Evolutionary conservation across 2,113 vertebrate genomes (phyloP).

Genomic region (Python bivittatus): DNA sequence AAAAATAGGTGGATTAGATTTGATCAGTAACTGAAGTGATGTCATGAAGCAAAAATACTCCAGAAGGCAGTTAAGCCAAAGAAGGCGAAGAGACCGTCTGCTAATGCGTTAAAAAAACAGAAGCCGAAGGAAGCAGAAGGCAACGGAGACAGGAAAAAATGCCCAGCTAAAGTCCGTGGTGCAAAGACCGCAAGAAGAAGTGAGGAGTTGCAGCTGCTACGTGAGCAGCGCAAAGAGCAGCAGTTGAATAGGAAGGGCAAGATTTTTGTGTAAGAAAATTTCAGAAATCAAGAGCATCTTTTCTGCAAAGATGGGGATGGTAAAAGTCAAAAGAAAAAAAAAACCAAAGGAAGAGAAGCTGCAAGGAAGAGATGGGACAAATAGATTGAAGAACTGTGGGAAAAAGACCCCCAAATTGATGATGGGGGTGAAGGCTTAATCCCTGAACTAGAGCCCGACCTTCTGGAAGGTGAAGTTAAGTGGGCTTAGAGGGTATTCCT

Average conservation of each 20-base stretch:
- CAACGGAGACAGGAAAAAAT: neutral
- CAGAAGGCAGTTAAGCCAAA: neutral
- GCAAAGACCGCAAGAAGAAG: neutral
- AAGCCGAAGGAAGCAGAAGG: neutral
- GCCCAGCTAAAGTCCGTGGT: neutral
- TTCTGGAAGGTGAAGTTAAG: neutral
- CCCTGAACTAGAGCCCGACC: neutral
- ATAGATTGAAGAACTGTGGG: neutral
- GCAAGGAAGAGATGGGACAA: neutral
- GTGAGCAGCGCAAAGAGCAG: neutral
- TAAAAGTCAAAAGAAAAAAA: neutral
- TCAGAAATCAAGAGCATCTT: neutral
- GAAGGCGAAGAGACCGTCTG: neutral
- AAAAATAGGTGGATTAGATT: neutral
- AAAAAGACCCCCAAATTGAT: neutral
- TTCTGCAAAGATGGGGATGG: neutral
- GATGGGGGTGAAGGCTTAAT: neutral
- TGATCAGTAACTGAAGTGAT: neutral
- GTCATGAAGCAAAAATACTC: neutral
- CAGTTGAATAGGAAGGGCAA: neutral
- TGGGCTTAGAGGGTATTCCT: neutral
- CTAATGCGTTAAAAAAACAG: neutral
- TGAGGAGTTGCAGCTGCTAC: neutral
- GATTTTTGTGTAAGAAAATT: neutral
- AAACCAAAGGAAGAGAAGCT: neutral